Evolutionary conservation across 2,113 vertebrate genomes (phyloP), one percentile per base, ranked within the genome.

Genomic region (Protobothrops mucrosquamatus): DNA sequence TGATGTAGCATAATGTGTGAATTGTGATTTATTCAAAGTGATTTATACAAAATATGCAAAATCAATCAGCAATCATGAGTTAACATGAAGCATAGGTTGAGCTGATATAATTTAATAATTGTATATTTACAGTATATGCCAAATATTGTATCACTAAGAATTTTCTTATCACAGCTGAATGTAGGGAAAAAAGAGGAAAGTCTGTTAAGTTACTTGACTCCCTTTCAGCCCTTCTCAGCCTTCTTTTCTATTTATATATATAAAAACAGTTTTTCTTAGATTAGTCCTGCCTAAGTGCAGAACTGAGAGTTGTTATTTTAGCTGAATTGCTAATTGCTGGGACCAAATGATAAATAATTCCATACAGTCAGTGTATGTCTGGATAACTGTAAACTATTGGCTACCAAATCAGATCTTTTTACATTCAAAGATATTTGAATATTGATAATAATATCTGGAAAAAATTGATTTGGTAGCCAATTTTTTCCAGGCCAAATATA

Each of bases 151-250:
- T 23, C 34, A 64, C 46, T 10, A 59, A n/a, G 51, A 0, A 0
- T 54, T 51, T 92, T 86, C 39, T 56, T 88, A 54, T 34, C 12
- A 29, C 29, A 74, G 20, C 56, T 39, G 43, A 57, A n/a, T 9
- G 20, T 89, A 43, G 22, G 22, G 22, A 89, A 89, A 89, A 48
- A 56, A 39, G 54, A 56, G 4, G 55, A 57, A 89, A 89, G 55
- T 39, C 0, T 0, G 14, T 54, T 34, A 81, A 81, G 39, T 81
- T 22, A 20, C 34, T 81, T 81, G 34, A 39, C 20, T 81, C 22
- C 34, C 20, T 81, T 81, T 81, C 74, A 81, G 34, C 18, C 15
- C 34, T 39, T 43, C n/a, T 74, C n/a, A 34, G 69, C 6, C 15
- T 74, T 46, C 5, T 87, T 55, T 88, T 55, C 20, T n/a, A 22